Percentiles rank a stretch among this genome's conserved stretches.
These are phyloP conservation scores for Oreortyx pictus DNA, from an alignment of 2,797 vertebrate genomes.

Conservation along the genomic window DNA sequence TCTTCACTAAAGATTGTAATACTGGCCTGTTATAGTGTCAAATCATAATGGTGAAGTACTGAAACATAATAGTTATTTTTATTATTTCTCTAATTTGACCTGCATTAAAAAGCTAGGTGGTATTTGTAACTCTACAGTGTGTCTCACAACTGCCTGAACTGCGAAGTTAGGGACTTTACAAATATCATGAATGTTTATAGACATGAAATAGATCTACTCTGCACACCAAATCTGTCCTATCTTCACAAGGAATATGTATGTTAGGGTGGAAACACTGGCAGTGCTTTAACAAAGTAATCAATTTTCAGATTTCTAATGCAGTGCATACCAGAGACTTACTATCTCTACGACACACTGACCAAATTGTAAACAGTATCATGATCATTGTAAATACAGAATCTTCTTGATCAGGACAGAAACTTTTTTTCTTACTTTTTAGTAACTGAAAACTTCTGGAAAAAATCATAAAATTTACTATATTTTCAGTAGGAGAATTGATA, in stretches of 20 bases:
- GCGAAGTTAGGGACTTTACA: not conserved
- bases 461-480: not conserved
- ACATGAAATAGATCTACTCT: not conserved
- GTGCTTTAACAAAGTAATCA: not conserved
- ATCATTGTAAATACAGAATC: slow-evolving; percentile 24
- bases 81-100: not conserved
- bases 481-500: slow-evolving; percentile 48
- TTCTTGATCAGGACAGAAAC: not conserved
- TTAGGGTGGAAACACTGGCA: not conserved
- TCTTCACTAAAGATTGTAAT: not conserved
- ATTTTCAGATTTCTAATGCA: not conserved
- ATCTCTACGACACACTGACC: not conserved
- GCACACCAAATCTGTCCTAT: not conserved
- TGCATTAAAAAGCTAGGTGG: not conserved
- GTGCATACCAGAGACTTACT: not conserved
- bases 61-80: not conserved
- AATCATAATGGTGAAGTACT: not conserved
- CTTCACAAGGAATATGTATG: not conserved
- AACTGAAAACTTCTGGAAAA: not conserved
- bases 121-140: not conserved
- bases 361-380: not conserved
- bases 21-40: not conserved
- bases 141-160: not conserved
- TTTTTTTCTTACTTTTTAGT: not conserved
- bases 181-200: not conserved